phyloP scores from a whole-genome alignment of 1,140 invertebrate genomes.

The Trigoniulus corallinus region DNA sequence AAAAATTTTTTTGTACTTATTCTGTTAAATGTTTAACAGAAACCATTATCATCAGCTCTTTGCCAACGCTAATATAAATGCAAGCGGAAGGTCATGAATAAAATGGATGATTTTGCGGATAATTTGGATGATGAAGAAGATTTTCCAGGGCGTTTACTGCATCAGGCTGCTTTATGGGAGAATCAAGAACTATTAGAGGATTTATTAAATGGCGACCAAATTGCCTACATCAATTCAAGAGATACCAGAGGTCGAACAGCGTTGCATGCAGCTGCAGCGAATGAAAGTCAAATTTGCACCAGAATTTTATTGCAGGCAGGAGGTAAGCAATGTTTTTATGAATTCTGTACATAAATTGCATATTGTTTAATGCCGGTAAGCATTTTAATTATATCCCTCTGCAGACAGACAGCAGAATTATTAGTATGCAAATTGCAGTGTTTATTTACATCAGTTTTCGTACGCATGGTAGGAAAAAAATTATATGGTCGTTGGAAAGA shows the following conservation, averaged over 20 bases:
- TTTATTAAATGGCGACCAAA: constrained; percentile 52
- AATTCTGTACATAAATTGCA: not conserved
- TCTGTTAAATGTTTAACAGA: too few relatives aligned
- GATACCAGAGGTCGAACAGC: constrained; percentile 63
- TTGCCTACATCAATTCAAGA: constrained; percentile 48
- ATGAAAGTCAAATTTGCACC: constrained; percentile 62
- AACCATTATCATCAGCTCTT: too few relatives aligned
- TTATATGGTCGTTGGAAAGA: too few relatives aligned
- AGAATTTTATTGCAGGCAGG: constrained; percentile 51
- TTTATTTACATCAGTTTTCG: too few relatives aligned
- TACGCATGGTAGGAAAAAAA: too few relatives aligned
- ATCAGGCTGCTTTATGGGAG: constrained; percentile 76
- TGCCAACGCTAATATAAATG: too few relatives aligned
- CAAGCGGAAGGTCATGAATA: too few relatives aligned
- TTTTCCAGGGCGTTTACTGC: constrained; percentile 55
- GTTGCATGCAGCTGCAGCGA: constrained; percentile 72
- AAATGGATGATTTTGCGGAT: too few relatives aligned
- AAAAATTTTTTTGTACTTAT: too few relatives aligned
- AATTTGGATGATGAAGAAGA: constrained; percentile 51
- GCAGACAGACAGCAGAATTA: too few relatives aligned
- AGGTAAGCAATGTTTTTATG: constrained; percentile 25
- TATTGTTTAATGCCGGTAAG: not conserved
- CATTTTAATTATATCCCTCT: too few relatives aligned
- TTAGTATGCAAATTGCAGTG: too few relatives aligned
- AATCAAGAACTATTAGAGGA: constrained; percentile 73